Base-by-base conservation (phyloP, 2,113 vertebrate genomes). In the Piaya cayana region DNA sequence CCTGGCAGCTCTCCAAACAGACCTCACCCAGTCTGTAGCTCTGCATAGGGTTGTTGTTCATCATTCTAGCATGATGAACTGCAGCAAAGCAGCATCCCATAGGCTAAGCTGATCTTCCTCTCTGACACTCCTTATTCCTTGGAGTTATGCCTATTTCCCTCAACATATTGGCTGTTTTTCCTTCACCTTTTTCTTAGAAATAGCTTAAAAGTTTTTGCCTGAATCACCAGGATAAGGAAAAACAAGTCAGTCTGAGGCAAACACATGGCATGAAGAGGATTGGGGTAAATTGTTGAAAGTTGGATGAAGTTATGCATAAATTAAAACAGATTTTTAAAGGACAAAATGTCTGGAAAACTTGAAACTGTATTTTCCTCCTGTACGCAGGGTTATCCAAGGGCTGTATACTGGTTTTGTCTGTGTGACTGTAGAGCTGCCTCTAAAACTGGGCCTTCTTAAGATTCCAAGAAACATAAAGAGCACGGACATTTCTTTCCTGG, bases 401-500 rank as follows among this genome's bases (percentile, higher is more conserved):
- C 25, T 39, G 16, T 19, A 22, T 34, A 12, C 20, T 56, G 11
- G 2, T 45, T 77, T 92, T 74, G 7, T 49, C 20, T 53, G 21
- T 0, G 1, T n/a, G 42, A 10, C 5, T 67, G 19, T 55, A 52
- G 12, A 27, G 42, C 20, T 47, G 23, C 18, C 18, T 70, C 7
- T 90, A 49, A 65, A 9, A 62, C 9, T 72, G 14, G 3, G 3
- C 10, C 13, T 65, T 68, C 39, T 76, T 60, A 52, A 56, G 36
- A 43, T 43, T 58, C 13, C 12, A 43, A 15, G 20, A 53, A 6
- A 64, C 59, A 9, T 45, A 45, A 68, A 77, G 12, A 39, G 12
- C 49, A 53, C 0, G 0, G 36, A 49, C 5, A 26, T 77, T 58
- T 84, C 42, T 64, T 62, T 15, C 15, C 49, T 1, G 0, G n/a